phyloP scores from a whole-genome alignment of 1,140 invertebrate genomes.

The Drosophila murphyi region DNA sequence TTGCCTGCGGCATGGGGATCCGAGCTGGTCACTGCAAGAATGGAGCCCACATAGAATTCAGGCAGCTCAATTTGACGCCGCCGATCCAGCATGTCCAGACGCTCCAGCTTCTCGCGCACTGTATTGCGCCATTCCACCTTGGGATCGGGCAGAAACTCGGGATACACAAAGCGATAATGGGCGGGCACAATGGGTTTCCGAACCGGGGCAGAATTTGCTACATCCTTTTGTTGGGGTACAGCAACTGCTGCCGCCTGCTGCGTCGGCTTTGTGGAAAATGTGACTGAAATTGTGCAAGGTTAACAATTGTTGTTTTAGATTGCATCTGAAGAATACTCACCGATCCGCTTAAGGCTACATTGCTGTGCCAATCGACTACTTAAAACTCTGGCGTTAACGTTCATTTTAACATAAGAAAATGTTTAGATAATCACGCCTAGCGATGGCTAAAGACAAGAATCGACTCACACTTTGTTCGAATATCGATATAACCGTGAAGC shows the following conservation, averaged over 20 bases:
- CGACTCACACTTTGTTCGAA: neutral
- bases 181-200: slow-evolving; percentile 78
- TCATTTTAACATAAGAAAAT: slow-evolving; percentile 67
- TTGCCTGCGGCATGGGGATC: slow-evolving; percentile 95
- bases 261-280: slow-evolving; percentile 75
- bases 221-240: slow-evolving; percentile 27
- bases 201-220: neutral
- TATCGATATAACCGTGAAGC: neutral
- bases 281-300: slow-evolving; percentile 56
- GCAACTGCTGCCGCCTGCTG: slow-evolving; percentile 48
- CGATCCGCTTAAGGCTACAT: slow-evolving; percentile 58
- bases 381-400: slow-evolving; percentile 52
- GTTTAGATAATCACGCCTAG: slow-evolving; percentile 70
- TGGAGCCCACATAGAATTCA: slow-evolving; percentile 98
- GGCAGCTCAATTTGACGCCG: slow-evolving; percentile 92
- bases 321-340: slow-evolving; percentile 29
- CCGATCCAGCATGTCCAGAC: slow-evolving; percentile 96
- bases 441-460: slow-evolving; percentile 5
- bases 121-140: slow-evolving; percentile 91
- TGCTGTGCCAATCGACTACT: slow-evolving; percentile 40
- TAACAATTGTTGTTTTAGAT: neutral
- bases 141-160: slow-evolving; percentile 97
- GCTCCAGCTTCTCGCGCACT: slow-evolving; percentile 94
- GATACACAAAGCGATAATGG: slow-evolving; percentile 92
- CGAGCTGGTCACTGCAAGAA: slow-evolving; percentile 95